phyloP scores from a whole-genome alignment of 2,113 vertebrate genomes.

The Silurus glanis region DNA sequence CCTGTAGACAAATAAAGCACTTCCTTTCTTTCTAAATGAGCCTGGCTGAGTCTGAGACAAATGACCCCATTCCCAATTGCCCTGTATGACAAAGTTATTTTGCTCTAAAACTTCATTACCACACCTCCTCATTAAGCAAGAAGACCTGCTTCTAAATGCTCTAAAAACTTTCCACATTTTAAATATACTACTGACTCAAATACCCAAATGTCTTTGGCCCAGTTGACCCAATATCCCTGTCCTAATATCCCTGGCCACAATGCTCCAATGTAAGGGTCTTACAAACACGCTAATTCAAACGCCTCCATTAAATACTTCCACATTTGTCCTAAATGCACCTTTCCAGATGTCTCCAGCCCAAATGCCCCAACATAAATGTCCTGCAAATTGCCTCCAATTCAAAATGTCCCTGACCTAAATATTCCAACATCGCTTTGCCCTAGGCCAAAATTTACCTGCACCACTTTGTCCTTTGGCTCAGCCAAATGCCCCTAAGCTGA shows the following conservation, averaged over 20 bases:
- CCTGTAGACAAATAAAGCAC: slow-evolving; percentile 69
- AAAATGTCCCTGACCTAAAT: not conserved
- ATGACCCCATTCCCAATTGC: not conserved
- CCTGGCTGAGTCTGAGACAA: slow-evolving; percentile 46
- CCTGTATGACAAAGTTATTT: not conserved
- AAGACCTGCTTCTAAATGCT: not conserved
- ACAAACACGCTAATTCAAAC: not conserved
- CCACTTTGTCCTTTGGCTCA: not conserved
- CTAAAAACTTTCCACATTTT: not conserved
- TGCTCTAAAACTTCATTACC: not conserved
- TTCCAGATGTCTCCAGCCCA: not conserved
- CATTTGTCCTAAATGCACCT: not conserved
- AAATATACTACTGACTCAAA: not conserved
- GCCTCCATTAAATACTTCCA: not conserved
- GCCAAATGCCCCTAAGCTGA: not conserved
- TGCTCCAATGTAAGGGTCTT: not conserved
- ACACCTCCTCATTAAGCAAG: not conserved
- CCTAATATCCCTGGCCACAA: not conserved
- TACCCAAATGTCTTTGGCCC: not conserved
- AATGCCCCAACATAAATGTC: not conserved
- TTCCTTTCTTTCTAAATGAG: slow-evolving; percentile 69
- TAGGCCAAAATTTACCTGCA: not conserved
- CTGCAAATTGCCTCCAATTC: not conserved
- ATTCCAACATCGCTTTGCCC: not conserved
- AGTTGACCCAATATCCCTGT: not conserved